Conservation (phyloP, 2,797 vertebrate genomes). For the Clarias pachynema region DNA sequence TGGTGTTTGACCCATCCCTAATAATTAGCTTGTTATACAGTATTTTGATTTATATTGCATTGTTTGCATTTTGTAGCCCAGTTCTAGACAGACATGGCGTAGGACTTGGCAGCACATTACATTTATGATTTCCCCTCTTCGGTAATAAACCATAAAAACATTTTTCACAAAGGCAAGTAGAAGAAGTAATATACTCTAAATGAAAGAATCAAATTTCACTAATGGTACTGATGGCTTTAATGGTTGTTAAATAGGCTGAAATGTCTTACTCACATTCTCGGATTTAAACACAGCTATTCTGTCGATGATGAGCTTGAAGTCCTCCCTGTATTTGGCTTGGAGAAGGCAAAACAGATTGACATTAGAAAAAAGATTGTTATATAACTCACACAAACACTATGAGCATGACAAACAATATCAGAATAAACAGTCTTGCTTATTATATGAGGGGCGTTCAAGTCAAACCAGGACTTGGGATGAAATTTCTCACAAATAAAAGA, state of each 20-base stretch:
- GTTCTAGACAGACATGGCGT: too few species aligned
- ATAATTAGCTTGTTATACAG: background rate
- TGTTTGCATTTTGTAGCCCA: background rate
- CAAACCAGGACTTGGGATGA: too few species aligned
- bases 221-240: background rate
- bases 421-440: background rate
- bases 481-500: too few species aligned
- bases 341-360: constrained; percentile 36
- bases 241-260: constrained; percentile 6
- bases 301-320: constrained; percentile 82
- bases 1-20: too few species aligned
- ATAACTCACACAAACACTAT: background rate
- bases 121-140: background rate
- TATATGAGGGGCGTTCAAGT: too few species aligned
- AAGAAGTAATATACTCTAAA: background rate
- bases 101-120: background rate
- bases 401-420: background rate
- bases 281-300: constrained; percentile 79
- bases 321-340: constrained; percentile 82
- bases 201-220: background rate
- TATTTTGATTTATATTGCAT: background rate
- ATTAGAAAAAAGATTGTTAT: background rate
- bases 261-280: constrained; percentile 75
- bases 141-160: background rate
- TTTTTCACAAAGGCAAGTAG: background rate